A percentile compares a stretch with the other conserved stretches of the same genome.
Conservation (phyloP, 2,797 vertebrate genomes). For the Picus viridis region DNA sequence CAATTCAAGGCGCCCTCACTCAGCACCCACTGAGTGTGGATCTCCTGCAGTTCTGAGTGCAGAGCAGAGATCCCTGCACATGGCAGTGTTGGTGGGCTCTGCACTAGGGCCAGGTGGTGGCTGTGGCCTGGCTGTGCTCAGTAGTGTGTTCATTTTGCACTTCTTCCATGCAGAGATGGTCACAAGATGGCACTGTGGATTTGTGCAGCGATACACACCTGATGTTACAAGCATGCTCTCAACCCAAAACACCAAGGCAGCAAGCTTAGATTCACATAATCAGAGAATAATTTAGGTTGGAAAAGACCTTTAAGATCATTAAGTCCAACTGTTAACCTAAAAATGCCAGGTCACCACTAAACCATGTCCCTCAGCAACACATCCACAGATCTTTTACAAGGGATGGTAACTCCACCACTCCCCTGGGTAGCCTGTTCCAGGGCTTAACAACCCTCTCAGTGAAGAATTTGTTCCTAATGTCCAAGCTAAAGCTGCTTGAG, state of each 20-base stretch:
- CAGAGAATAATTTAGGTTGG: neutral
- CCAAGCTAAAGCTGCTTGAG: neutral
- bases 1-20: neutral
- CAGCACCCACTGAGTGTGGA: neutral
- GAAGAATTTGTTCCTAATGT: neutral
- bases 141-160: fast-evolving
- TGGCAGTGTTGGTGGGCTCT: neutral
- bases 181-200: constrained; percentile 49
- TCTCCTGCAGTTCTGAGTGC: neutral
- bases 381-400: neutral
- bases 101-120: fast-evolving
- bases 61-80: neutral
- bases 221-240: neutral
- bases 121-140: fast-evolving
- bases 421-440: neutral
- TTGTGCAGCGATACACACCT: neutral
- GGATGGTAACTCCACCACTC: neutral
- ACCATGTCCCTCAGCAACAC: neutral
- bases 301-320: neutral
- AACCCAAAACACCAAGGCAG: fast-evolving
- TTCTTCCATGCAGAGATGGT: neutral
- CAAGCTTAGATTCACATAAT: neutral
- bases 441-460: neutral
- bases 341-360: neutral
- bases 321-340: neutral